A percentile compares a stretch with the other conserved stretches of the same genome.
These are phyloP conservation scores for Rhopalosiphum maidis DNA, from an alignment of 1,140 invertebrate species.

Conservation along the genomic window DNA sequence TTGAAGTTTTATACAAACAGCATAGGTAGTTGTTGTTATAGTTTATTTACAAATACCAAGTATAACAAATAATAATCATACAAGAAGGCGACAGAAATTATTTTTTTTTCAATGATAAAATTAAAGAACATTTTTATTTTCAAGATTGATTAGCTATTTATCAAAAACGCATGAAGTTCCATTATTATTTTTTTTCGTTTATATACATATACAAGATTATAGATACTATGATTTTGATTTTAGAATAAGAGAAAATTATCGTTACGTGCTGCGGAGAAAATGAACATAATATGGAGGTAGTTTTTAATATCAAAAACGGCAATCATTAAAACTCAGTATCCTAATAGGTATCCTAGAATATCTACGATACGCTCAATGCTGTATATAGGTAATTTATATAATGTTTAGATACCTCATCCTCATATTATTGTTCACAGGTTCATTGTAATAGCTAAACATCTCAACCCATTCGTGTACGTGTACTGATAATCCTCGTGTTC, in stretches of 20 bases:
- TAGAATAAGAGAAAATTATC: background rate
- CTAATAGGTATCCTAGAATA: too few species aligned
- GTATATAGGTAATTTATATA: background rate
- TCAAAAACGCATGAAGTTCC: background rate
- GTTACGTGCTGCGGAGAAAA: background rate
- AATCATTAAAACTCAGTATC: background rate
- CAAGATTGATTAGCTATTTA: background rate
- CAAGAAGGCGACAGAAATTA: background rate
- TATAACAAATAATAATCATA: background rate
- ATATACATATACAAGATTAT: background rate
- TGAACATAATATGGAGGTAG: background rate
- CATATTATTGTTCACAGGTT: too few species aligned
- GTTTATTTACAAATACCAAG: background rate
- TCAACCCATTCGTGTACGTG: too few species aligned
- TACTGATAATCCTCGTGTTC: background rate
- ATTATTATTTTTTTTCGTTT: background rate
- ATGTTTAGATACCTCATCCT: background rate
- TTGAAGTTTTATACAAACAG: background rate
- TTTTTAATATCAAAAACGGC: background rate
- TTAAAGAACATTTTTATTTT: background rate
- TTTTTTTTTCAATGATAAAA: background rate
- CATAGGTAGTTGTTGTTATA: background rate
- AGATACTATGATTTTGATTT: background rate
- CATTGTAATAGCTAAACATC: too few species aligned
- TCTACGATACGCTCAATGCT: background rate